Evolutionary conservation across 35 echinoderm and acorn worm species (phyloP).

Genomic region (Ophiothrix spiculata): DNA sequence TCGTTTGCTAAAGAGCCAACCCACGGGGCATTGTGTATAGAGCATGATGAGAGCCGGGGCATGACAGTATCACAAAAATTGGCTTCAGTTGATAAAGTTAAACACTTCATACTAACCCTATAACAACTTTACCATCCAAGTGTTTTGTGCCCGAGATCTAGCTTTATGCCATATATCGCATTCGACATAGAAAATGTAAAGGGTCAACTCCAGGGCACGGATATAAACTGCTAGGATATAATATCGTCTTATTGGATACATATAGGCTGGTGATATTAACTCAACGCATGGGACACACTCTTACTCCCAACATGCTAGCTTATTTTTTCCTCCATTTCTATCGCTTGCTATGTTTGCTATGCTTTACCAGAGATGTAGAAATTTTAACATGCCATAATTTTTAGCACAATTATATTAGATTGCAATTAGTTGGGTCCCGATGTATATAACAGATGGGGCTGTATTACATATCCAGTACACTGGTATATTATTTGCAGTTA

Average conservation of each 20-base stretch:
- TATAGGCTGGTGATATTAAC: neutral
- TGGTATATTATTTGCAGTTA: neutral
- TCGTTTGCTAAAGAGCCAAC: neutral
- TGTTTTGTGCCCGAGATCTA: neutral
- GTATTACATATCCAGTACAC: neutral
- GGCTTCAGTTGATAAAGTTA: neutral
- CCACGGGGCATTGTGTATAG: neutral
- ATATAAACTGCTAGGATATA: constrained; percentile 7
- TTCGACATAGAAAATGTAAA: constrained; percentile 3
- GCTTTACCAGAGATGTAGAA: neutral
- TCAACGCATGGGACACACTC: neutral
- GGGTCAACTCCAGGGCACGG: constrained; percentile 10
- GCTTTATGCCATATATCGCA: neutral
- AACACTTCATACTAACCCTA: neutral
- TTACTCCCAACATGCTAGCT: neutral
- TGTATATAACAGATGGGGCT: neutral
- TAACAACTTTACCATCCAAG: constrained; percentile 15
- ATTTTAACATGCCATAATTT: constrained; percentile 4
- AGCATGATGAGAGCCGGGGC: too few relatives aligned
- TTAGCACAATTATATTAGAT: constrained; percentile 6
- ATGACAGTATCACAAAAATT: too few relatives aligned
- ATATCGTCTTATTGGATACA: constrained; percentile 13
- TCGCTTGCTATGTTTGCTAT: neutral
- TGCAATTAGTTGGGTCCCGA: neutral
- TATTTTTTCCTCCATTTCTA: neutral